These are phyloP conservation scores for Cylas formicarius DNA, from an alignment of 1,140 invertebrate species.

Conservation along the genomic window DNA sequence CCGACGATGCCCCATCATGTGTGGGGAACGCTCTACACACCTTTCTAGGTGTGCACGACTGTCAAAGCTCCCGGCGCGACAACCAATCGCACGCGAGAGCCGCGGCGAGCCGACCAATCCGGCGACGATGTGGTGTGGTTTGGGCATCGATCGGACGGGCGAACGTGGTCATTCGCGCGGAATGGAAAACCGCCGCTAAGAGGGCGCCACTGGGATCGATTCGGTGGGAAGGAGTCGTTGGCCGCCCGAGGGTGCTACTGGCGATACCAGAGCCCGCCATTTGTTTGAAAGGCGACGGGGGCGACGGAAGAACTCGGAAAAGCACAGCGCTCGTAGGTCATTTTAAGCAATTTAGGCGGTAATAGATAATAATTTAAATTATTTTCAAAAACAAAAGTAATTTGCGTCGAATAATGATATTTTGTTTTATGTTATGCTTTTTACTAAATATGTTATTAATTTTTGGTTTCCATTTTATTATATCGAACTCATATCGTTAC, in stretches of 20 bases:
- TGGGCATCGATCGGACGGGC: slow-evolving; percentile 30
- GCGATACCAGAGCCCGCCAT: slow-evolving; percentile 15
- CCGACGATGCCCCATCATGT: slow-evolving; percentile 25
- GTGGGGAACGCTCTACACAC: slow-evolving; percentile 26
- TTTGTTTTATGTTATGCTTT: slow-evolving; percentile 3
- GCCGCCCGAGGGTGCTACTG: slow-evolving; percentile 31
- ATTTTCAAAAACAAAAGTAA: too few relatives aligned
- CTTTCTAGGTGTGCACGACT: slow-evolving; percentile 36
- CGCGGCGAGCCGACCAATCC: slow-evolving; percentile 23
- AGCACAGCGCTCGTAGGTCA: too few relatives aligned
- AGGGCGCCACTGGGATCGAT: slow-evolving; percentile 33
- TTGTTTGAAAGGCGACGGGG: slow-evolving; percentile 12
- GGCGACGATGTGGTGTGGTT: slow-evolving; percentile 20
- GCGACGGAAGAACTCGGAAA: too few relatives aligned
- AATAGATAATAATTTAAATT: too few relatives aligned
- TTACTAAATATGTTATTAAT: slow-evolving; percentile 1
- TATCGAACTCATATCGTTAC: too few relatives aligned
- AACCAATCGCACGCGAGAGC: slow-evolving; percentile 25
- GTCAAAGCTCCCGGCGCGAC: slow-evolving; percentile 21
- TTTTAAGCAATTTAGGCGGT: too few relatives aligned
- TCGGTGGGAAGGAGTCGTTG: slow-evolving; percentile 11
- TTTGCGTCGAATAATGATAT: not conserved
- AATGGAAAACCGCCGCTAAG: slow-evolving; percentile 35
- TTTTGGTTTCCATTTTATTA: too few relatives aligned
- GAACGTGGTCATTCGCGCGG: slow-evolving; percentile 38